Evolutionary conservation across 2,113 vertebrate species (phyloP).

Genomic region (Catharus minimus): DNA sequence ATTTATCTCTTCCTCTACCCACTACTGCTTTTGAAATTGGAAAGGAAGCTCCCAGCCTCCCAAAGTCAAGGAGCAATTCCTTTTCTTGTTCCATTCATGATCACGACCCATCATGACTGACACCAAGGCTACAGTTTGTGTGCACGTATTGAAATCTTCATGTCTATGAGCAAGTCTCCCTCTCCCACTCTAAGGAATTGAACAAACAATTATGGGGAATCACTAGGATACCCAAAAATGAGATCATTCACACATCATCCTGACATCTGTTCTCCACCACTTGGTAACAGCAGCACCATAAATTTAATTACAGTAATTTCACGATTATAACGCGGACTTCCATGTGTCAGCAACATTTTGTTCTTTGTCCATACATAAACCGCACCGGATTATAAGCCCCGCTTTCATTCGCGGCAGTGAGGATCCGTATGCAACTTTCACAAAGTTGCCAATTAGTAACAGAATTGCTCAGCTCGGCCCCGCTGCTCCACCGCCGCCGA

Average conservation of each 20-base stretch:
- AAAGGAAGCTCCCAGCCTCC: neutral
- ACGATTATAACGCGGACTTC: too few relatives aligned
- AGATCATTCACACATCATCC: neutral
- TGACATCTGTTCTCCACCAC: neutral
- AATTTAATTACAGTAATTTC: neutral
- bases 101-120: fast-evolving
- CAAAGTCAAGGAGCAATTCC: neutral
- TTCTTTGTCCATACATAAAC: too few relatives aligned
- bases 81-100: neutral
- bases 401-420: too few relatives aligned
- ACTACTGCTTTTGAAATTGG: neutral
- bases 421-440: too few relatives aligned
- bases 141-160: fast-evolving
- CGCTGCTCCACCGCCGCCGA: too few relatives aligned
- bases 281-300: neutral
- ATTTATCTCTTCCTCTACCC: neutral
- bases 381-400: too few relatives aligned
- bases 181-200: neutral
- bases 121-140: neutral
- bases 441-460: too few relatives aligned
- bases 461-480: too few relatives aligned
- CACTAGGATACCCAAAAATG: neutral
- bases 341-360: too few relatives aligned
- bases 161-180: neutral
- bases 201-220: neutral